Evolutionary conservation across 2,797 vertebrate genomes (phyloP).

Genomic region (Rhinella marina): DNA sequence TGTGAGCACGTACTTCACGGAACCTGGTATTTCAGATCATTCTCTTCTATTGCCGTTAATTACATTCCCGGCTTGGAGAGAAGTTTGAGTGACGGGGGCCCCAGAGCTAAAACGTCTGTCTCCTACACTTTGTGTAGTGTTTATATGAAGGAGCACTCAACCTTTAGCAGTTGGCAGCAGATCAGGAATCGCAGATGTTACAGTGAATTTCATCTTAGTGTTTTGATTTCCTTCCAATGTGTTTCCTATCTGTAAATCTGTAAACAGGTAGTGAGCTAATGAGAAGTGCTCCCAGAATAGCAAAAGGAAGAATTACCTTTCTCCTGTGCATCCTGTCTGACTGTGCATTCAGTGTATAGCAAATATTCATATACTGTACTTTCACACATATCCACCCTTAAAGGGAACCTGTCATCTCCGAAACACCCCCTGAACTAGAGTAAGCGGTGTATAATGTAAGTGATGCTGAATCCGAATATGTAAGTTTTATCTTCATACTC

Average conservation of each 20-base stretch:
- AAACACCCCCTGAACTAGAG: no score
- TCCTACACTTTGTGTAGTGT: conserved; percentile 13
- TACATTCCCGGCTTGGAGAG: not conserved
- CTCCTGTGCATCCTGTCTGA: not conserved
- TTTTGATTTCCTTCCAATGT: conserved; percentile 58
- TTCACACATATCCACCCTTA: no score
- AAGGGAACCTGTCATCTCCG: no score
- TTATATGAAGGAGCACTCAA: conserved; percentile 23
- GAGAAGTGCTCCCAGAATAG: conserved; percentile 47
- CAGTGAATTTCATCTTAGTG: conserved; percentile 54
- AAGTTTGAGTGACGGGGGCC: conserved; percentile 41
- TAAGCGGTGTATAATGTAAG: no score
- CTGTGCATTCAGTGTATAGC: not conserved
- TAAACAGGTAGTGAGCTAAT: conserved; percentile 52
- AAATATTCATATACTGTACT: not conserved
- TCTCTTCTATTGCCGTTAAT: conserved; percentile 36
- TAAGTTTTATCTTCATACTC: no score
- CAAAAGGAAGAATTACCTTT: conserved; percentile 21
- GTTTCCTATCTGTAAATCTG: conserved; percentile 45
- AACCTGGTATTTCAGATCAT: conserved; percentile 25
- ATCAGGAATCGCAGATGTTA: conserved; percentile 55
- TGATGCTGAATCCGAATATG: no score
- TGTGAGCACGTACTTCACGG: not conserved
- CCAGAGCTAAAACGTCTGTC: conserved; percentile 15
- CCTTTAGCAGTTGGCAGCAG: conserved; percentile 45